A percentile compares a stretch with the other conserved stretches of the same genome.
Conservation (phyloP, 2,797 vertebrate species). For the Pteropus rufus region DNA sequence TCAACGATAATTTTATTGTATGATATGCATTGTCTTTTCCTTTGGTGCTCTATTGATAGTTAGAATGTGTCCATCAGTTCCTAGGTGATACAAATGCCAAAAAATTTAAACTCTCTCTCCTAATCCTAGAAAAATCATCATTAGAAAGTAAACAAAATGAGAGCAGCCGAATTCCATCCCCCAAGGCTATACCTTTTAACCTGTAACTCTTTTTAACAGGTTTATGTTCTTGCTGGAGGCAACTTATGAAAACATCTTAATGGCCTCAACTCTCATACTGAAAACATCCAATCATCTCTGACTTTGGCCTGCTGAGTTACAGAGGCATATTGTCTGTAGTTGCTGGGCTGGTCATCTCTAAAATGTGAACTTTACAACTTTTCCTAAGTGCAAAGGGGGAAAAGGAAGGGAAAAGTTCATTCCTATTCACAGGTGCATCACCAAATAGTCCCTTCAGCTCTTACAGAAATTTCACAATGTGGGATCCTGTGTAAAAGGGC, state of each 20-base stretch:
- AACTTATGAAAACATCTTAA: not conserved
- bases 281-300: not conserved
- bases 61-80: not conserved
- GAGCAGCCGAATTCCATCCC: not conserved
- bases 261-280: not conserved
- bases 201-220: not conserved
- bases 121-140: not conserved
- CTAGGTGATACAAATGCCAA: not conserved
- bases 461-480: not conserved
- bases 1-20: constrained; percentile 30
- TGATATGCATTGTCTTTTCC: constrained; percentile 8
- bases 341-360: not conserved
- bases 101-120: not conserved
- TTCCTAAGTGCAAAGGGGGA: not conserved
- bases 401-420: not conserved
- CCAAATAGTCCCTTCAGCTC: not conserved
- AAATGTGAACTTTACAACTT: not conserved
- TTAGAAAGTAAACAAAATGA: not conserved
- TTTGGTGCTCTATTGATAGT: not conserved
- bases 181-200: not conserved
- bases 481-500: not conserved
- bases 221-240: not conserved
- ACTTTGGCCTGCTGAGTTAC: not conserved
- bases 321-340: not conserved
- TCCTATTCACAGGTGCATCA: not conserved